A percentile compares a stretch with the other conserved stretches of the same genome.
phyloP scores from a whole-genome alignment of 2,888 invertebrate species.

The Cloeon dipterum region DNA sequence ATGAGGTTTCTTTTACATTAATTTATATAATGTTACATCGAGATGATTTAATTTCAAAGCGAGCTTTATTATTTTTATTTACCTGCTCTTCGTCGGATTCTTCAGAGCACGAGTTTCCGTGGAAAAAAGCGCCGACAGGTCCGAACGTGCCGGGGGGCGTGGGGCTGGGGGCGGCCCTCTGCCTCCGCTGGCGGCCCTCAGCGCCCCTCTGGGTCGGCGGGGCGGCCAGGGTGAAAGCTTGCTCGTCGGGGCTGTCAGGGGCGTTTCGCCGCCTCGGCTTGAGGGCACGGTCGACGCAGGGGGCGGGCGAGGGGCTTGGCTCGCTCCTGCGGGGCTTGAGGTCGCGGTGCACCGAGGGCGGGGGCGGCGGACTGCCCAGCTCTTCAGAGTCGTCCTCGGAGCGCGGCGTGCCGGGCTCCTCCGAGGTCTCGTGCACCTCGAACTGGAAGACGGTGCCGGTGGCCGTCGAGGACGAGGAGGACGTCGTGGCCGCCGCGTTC shows the following conservation, averaged over 20 bases:
- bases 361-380: background rate
- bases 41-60: no score
- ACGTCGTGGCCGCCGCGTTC: slow-evolving; percentile 30
- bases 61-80: no score
- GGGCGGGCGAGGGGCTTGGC: slow-evolving; percentile 22
- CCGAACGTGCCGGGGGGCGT: slow-evolving; percentile 18
- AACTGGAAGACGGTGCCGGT: slow-evolving; percentile 32
- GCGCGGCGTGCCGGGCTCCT: slow-evolving; percentile 7
- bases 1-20: no score
- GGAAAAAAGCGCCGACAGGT: background rate
- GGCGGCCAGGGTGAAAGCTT: no score
- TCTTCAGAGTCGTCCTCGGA: slow-evolving; percentile 7
- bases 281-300: slow-evolving; percentile 55
- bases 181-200: slow-evolving; percentile 14
- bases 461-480: no score
- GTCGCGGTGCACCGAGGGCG: slow-evolving; percentile 4
- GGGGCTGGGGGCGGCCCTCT: slow-evolving; percentile 28
- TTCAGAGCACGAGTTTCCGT: slow-evolving; percentile 19
- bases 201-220: no score
- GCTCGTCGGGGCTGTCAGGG: slow-evolving; percentile 16
- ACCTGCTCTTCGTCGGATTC: slow-evolving; percentile 20
- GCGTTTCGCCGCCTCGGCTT: slow-evolving; percentile 45
- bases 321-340: slow-evolving; percentile 4
- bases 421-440: slow-evolving; percentile 22
- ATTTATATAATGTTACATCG: no score